Evolutionary conservation across 2,888 invertebrate genomes (phyloP).

Genomic region (Tinea trinotella): DNA sequence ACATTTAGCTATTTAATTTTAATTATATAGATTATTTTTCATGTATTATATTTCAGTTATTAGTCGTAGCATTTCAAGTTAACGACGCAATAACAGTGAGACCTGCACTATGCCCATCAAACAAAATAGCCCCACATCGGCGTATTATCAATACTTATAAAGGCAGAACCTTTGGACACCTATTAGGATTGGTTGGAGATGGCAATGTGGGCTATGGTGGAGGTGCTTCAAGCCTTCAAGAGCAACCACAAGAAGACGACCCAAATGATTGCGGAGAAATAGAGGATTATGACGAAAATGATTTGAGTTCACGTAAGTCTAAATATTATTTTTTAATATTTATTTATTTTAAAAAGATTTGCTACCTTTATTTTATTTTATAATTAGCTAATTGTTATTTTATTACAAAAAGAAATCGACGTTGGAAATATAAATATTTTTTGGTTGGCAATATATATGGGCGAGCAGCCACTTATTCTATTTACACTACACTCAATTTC

Average conservation of each 20-base stretch:
- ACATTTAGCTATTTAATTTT: neutral
- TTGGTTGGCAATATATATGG: no score
- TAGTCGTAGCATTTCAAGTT: neutral
- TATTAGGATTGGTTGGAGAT: conserved; percentile 41
- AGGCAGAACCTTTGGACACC: conserved; percentile 40
- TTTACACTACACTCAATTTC: no score
- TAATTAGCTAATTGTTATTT: no score
- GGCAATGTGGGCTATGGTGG: conserved; percentile 28
- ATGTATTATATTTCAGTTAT: neutral
- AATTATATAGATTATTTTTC: neutral
- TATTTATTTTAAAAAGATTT: no score
- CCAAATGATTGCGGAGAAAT: conserved; percentile 57
- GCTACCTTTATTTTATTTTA: no score
- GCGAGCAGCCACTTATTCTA: no score
- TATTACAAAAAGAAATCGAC: no score
- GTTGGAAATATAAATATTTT: no score
- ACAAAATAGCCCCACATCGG: conserved; percentile 57
- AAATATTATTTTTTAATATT: no score
- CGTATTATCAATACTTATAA: conserved; percentile 28
- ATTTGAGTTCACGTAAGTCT: conserved; percentile 53
- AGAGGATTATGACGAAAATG: conserved; percentile 61
- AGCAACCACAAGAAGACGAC: conserved; percentile 48
- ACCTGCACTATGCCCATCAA: conserved; percentile 52
- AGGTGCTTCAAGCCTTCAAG: conserved; percentile 33
- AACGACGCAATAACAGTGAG: conserved; percentile 40